phyloP scores from a whole-genome alignment of 2,888 invertebrate genomes.

The Drosophila mercatorum region DNA sequence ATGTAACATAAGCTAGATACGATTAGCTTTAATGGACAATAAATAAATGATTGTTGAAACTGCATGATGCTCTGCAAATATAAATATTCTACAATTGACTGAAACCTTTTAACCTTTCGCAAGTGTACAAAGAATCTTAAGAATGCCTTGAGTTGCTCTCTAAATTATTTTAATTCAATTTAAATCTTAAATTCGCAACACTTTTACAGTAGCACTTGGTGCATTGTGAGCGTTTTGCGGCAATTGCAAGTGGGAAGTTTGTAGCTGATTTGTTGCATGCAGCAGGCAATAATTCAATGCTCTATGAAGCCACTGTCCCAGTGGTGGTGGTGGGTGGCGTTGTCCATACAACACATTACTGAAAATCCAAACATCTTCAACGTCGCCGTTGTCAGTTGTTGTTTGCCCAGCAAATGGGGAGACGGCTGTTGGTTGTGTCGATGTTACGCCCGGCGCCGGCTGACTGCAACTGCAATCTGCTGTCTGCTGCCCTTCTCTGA shows the following conservation, averaged over 20 bases:
- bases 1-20: background rate
- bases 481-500: conserved; percentile 16
- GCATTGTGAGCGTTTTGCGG: conserved; percentile 56
- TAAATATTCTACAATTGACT: background rate
- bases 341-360: conserved; percentile 56
- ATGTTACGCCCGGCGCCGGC: conserved; percentile 51
- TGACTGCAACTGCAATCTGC: conserved; percentile 75
- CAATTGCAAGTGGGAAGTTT: conserved; percentile 36
- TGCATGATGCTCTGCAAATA: background rate
- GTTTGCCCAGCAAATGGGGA: conserved; percentile 36
- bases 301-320: conserved; percentile 38
- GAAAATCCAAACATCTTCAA: conserved; percentile 75
- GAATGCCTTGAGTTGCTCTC: background rate
- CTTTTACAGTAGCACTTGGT: conserved; percentile 19
- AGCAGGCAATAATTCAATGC: conserved; percentile 78
- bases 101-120: background rate
- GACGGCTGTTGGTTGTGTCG: conserved; percentile 13
- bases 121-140: too few relatives aligned
- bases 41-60: background rate
- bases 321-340: conserved; percentile 1
- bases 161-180: conserved; percentile 27
- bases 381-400: conserved; percentile 56
- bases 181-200: conserved; percentile 21
- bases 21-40: background rate
- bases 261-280: conserved; percentile 74